Conservation (phyloP, 53 echinoderm and acorn worm species). For the Zoroaster sp. region DNA sequence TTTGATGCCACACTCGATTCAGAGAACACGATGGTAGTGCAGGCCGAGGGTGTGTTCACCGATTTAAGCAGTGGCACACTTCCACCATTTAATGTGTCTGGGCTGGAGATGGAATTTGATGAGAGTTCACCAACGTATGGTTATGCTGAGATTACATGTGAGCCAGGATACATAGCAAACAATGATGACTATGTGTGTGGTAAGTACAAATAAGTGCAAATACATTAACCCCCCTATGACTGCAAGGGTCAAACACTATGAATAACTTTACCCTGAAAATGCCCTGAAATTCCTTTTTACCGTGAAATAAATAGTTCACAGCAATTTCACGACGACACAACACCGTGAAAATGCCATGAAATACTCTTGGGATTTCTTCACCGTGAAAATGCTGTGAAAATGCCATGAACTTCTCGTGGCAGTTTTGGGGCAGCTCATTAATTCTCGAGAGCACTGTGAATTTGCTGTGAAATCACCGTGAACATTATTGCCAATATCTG, state of each 20-base stretch:
- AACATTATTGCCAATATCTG: too few relatives aligned
- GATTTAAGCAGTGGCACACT: neutral
- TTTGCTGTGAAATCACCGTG: too few relatives aligned
- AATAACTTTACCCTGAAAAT: neutral
- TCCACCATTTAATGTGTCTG: neutral
- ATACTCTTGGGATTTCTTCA: too few relatives aligned
- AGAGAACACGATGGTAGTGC: neutral
- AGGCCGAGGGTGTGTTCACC: neutral
- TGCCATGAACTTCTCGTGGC: too few relatives aligned
- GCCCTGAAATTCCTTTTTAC: too few relatives aligned
- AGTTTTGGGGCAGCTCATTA: too few relatives aligned
- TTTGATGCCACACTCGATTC: neutral
- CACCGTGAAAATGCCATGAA: too few relatives aligned
- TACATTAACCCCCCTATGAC: neutral
- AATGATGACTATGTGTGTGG: conserved; percentile 9
- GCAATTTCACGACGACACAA: neutral
- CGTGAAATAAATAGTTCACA: too few relatives aligned
- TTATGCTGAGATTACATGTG: neutral
- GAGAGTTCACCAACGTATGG: neutral
- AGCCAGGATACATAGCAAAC: conserved; percentile 11
- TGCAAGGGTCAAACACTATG: neutral
- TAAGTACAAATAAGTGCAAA: neutral
- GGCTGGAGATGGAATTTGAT: neutral
- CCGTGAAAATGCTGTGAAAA: too few relatives aligned
- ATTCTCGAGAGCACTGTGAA: too few relatives aligned